A percentile compares a stretch with the other conserved stretches of the same genome.
Conservation (phyloP, 1,140 invertebrate genomes). For the Streblospio benedicti region DNA sequence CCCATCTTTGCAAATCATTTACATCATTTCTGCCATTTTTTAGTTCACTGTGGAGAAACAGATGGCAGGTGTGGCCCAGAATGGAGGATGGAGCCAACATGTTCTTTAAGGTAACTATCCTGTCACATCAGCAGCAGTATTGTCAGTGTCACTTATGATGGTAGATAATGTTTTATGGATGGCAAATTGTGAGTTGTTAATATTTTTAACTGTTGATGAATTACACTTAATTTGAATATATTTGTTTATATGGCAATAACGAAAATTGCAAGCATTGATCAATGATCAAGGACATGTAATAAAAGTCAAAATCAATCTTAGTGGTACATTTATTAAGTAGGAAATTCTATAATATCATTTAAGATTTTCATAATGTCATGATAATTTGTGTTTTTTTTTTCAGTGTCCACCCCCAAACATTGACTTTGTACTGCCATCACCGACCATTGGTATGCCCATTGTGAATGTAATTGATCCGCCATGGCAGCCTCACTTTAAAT, state of each 20-base stretch:
- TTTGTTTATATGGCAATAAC: too few relatives aligned
- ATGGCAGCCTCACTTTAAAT: slow-evolving; percentile 94
- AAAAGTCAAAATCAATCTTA: too few relatives aligned
- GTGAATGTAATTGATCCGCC: slow-evolving; percentile 84
- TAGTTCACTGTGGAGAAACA: slow-evolving; percentile 87
- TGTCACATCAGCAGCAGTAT: background rate
- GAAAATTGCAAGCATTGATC: too few relatives aligned
- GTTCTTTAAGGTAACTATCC: slow-evolving; percentile 79
- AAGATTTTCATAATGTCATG: too few relatives aligned
- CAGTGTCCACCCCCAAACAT: slow-evolving; percentile 94
- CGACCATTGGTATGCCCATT: slow-evolving; percentile 72
- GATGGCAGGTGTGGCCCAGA: slow-evolving; percentile 97
- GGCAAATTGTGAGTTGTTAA: too few relatives aligned
- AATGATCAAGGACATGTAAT: too few relatives aligned
- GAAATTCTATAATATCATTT: too few relatives aligned
- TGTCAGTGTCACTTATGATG: background rate
- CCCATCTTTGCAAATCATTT: too few relatives aligned
- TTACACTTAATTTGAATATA: too few relatives aligned
- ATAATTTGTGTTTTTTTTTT: too few relatives aligned
- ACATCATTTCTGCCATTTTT: slow-evolving; percentile 56
- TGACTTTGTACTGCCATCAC: slow-evolving; percentile 96
- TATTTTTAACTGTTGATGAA: too few relatives aligned
- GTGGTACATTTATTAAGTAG: too few relatives aligned
- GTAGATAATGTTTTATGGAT: background rate
- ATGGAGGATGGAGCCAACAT: slow-evolving; percentile 96